phyloP scores from a whole-genome alignment of 2,888 invertebrate genomes.

The Dasypogon diadema region DNA sequence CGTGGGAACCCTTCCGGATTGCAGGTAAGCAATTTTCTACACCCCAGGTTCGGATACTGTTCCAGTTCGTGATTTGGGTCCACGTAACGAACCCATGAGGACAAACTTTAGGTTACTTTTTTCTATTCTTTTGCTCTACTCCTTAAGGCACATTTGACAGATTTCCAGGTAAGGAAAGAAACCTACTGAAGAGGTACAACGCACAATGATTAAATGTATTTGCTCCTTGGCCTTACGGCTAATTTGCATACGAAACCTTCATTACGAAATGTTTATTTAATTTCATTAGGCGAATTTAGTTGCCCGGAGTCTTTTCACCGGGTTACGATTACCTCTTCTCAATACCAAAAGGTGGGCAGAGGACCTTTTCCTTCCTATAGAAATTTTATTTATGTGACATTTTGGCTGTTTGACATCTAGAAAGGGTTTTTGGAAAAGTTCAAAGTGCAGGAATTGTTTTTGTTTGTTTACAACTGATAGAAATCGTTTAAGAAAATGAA shows the following conservation, averaged over 20 bases:
- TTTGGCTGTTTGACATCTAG: not conserved
- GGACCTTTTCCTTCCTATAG: too few relatives aligned
- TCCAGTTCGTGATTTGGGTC: not conserved
- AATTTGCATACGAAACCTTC: conserved; percentile 14
- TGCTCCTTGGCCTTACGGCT: not conserved
- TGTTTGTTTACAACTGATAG: not conserved
- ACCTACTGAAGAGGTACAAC: not conserved
- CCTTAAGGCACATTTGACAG: not conserved
- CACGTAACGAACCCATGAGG: not conserved
- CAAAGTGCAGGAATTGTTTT: not conserved
- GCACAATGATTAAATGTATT: not conserved
- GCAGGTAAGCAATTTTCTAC: not conserved
- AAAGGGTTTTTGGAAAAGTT: not conserved
- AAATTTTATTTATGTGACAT: not conserved
- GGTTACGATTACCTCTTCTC: not conserved
- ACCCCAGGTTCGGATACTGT: not conserved
- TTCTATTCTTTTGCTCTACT: not conserved
- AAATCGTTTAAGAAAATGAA: too few relatives aligned
- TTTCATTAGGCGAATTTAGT: not conserved
- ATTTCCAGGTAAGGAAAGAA: not conserved
- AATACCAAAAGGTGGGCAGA: not conserved
- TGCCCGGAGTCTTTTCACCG: not conserved
- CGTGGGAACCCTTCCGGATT: not conserved
- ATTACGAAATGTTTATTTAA: not conserved
- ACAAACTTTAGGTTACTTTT: not conserved